Evolutionary conservation across 2,888 invertebrate genomes (phyloP).

Genomic region (Stratiomys singularior): DNA sequence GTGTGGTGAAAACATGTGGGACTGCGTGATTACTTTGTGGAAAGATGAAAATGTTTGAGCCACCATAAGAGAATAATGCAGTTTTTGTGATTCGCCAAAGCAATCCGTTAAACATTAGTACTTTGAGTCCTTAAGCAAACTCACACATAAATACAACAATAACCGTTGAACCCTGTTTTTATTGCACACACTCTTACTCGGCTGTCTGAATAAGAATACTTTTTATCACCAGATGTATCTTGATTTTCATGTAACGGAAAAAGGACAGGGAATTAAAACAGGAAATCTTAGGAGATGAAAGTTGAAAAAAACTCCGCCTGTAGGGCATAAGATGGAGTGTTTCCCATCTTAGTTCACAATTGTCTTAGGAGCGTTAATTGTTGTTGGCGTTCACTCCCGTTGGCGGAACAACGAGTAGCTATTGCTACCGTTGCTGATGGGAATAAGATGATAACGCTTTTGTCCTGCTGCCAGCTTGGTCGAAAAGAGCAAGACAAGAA

Average conservation of each 20-base stretch:
- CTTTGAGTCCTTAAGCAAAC: too few relatives aligned
- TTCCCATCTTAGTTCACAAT: constrained; percentile 47
- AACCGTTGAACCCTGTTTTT: too few relatives aligned
- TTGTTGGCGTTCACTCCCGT: constrained; percentile 47
- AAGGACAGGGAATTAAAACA: constrained; percentile 22
- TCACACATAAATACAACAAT: too few relatives aligned
- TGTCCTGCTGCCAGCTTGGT: background rate
- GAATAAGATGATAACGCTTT: constrained; percentile 6
- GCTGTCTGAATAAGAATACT: background rate
- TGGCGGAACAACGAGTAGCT: constrained; percentile 7
- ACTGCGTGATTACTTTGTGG: too few relatives aligned
- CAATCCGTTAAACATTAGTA: too few relatives aligned
- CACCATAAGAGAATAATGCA: too few relatives aligned
- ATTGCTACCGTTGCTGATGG: constrained; percentile 7
- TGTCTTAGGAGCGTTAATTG: constrained; percentile 47
- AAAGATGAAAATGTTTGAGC: too few relatives aligned
- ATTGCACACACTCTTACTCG: background rate
- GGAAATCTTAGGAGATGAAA: constrained; percentile 35
- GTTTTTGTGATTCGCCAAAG: too few relatives aligned
- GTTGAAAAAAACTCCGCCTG: constrained; percentile 19
- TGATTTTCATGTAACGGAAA: background rate
- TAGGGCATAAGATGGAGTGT: constrained; percentile 44
- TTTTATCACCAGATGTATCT: background rate
- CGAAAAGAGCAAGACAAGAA: constrained; percentile 16
- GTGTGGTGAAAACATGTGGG: too few relatives aligned